Base-by-base conservation (phyloP, 2,888 invertebrate species). In the Shargacucullia verbasci region DNA sequence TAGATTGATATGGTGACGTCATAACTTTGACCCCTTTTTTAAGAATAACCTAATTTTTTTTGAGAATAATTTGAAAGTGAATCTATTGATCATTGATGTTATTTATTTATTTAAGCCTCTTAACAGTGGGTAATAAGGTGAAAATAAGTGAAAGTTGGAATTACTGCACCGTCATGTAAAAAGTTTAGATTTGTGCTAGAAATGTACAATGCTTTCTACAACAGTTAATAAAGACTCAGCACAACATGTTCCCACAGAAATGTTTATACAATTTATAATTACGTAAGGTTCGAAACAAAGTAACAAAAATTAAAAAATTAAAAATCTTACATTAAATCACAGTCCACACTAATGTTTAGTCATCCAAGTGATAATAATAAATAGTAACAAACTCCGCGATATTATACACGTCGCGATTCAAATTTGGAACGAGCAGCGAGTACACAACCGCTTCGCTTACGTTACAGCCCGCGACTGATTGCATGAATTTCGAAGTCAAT, bases 321-420 rank as follows among this genome's bases (percentile, higher is more conserved):
- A 7, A 31, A 35, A 37, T 57, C 72, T 72, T 71, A 70, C 72
- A 56, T 59, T 59, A 38, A 25, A 71, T 37, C 14, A 49, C 27
- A 43, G 37, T 52, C 15, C 52, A 61, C 40, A 14, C 60, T 52
- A 41, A 27, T 54, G 39, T 52, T 43, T 35, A 35, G 34, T 52
- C n/a, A 59, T 55, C 38, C 50, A 48, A 46, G 0, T 34, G 46
- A 41, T 46, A 35, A 13, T 25, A 35, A 33, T 25, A 1, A 15
- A 53, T 49, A 56, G 13, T 8, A 40, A 31, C 25, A 25, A 67
- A 62, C 67, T 62, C 34, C 67, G 68, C 70, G 70, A 67, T 70
- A 53, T 71, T 41, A 50, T 53, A 38, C 13, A 59, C 70, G 71
- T 46, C 58, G 61, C 67, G 72, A 39, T 63, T 7, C 38, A 33